Percentiles rank a stretch among this genome's conserved stretches.
Evolutionary conservation across 2,888 invertebrate genomes (phyloP).

Genomic region (Spodoptera exigua): DNA sequence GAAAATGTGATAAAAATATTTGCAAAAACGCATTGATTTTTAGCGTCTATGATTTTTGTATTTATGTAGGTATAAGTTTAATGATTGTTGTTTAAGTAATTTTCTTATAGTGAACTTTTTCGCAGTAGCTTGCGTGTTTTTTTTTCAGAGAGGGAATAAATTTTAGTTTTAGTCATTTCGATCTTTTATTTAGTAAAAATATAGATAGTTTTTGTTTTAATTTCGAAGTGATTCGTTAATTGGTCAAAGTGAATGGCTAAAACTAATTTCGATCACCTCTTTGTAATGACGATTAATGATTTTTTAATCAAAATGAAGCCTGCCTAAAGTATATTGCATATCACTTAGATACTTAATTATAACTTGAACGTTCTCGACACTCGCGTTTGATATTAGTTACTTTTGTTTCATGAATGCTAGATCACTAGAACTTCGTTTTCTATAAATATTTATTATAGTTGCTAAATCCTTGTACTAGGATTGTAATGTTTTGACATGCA

Average conservation of each 20-base stretch:
- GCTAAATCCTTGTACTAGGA: slow-evolving; percentile 44
- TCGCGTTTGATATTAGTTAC: slow-evolving; percentile 64
- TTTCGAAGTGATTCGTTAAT: slow-evolving; percentile 1
- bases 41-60: slow-evolving; percentile 60
- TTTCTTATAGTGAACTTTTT: slow-evolving; percentile 37
- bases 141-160: slow-evolving; percentile 43
- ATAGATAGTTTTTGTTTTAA: slow-evolving; percentile 15
- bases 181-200: slow-evolving; percentile 40
- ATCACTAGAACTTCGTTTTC: slow-evolving; percentile 57
- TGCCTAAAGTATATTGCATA: slow-evolving; percentile 88
- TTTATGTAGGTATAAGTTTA: slow-evolving; percentile 53
- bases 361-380: slow-evolving; percentile 66
- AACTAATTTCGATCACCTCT: slow-evolving; percentile 41
- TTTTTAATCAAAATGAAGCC: slow-evolving; percentile 70
- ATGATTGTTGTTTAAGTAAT: slow-evolving; percentile 26
- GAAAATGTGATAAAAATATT: slow-evolving; percentile 77
- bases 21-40: slow-evolving; percentile 61
- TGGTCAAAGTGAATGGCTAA: slow-evolving; percentile 42
- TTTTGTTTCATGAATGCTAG: slow-evolving; percentile 67
- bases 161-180: slow-evolving; percentile 53
- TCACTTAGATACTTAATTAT: slow-evolving; percentile 81
- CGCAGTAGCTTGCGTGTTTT: slow-evolving; percentile 62
- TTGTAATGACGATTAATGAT: slow-evolving; percentile 28
- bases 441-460: slow-evolving; percentile 57
- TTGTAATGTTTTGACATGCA: slow-evolving; percentile 53